Evolutionary conservation across 2,888 invertebrate species (phyloP), one percentile per base, ranked within the genome.

Genomic region (Trissolcus brochymenae): DNA sequence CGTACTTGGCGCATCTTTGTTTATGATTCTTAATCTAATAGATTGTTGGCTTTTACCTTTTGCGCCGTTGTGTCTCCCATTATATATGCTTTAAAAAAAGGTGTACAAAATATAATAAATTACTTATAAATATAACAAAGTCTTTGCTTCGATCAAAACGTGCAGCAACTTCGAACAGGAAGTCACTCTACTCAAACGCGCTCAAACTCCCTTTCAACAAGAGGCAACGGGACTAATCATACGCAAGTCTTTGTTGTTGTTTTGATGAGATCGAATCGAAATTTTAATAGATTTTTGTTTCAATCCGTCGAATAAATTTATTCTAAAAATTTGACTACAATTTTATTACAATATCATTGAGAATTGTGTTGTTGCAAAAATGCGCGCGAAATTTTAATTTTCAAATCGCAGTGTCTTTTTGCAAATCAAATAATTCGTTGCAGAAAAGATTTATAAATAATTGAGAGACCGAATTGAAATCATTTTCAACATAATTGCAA

Each of bases 21-120:
- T 46, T 46, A 46, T 46, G 46, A 46, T 64, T 13, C 29, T 41
- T 43, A 6, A 50, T n/a, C 6, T 4, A 40, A 55, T 51, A 35
- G 7, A 14, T 35, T 35, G 11, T 35, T 35, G 9, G 1, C 9
- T 2, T 4, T 54, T 67, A 77, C 77, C 77, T 77, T 73, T 64
- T 77, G 57, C 55, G 77, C 68, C 49, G 72, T 77, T 25, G 73
- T 60, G 68, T 77, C 77, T 50, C 73, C 72, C 77, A 77, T 77
- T 59, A 64, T 77, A 60, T 3, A 49, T 54, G 57, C 43, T 67
- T 70, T 19, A 53, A 72, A 64, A 40, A 56, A 62, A 70, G 61
- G 19, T 29, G 35, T 66, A 65, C 6, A 61, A 76, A 76, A 71
- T 66, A 65, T 51, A 51, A 51, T 51, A 51, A 76, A 67, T 59